Conservation (phyloP, 2,113 vertebrate genomes). For the Pterocles orientalis region DNA sequence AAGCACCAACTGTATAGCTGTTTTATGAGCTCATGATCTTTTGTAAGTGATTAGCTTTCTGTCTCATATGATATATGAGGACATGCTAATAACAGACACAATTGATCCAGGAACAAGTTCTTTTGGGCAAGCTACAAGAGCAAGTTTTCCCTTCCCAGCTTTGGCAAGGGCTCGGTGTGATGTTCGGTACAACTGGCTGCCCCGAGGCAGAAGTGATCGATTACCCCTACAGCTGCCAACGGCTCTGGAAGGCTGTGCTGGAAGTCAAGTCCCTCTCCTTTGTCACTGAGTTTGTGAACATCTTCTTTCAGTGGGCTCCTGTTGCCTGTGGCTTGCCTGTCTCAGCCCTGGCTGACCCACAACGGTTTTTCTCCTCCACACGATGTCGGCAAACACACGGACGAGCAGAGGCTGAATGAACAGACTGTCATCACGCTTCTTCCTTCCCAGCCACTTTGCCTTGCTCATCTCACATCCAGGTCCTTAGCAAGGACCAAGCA, state of each 20-base stretch:
- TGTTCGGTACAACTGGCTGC: not conserved
- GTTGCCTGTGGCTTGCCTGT: not conserved
- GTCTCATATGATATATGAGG: not conserved
- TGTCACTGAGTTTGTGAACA: not conserved
- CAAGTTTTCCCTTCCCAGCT: not conserved
- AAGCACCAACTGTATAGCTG: not conserved
- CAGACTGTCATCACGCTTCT: not conserved
- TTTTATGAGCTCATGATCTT: not conserved
- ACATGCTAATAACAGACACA: not conserved
- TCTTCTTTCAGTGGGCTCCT: not conserved
- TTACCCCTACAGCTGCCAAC: not conserved
- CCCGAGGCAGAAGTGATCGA: not conserved
- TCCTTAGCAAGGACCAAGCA: not conserved
- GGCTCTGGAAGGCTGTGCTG: not conserved
- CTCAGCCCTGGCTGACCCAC: not conserved
- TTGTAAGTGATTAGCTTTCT: not conserved
- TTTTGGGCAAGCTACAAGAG: not conserved
- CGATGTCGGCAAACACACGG: not conserved
- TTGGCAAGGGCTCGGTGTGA: not conserved
- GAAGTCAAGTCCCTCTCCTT: not conserved
- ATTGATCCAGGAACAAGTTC: slow-evolving; percentile 1
- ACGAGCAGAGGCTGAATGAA: not conserved
- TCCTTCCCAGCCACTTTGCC: not conserved
- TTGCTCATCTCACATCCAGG: not conserved
- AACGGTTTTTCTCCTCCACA: not conserved